Evolutionary conservation across 1,140 invertebrate genomes (phyloP), one percentile per base, ranked within the genome.

Genomic region (Maniola jurtina): DNA sequence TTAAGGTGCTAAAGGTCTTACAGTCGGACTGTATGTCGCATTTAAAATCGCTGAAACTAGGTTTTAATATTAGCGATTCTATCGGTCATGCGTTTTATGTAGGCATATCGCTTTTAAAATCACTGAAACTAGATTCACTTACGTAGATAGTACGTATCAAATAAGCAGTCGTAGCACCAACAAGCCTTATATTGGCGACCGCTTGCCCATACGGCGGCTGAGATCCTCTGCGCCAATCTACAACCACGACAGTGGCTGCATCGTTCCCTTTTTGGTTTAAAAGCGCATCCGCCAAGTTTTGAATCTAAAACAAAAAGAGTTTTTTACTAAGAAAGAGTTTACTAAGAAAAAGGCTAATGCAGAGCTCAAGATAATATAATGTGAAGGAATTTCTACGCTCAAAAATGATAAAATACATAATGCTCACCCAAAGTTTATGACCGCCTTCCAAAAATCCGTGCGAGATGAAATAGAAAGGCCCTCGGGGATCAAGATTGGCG

Each of bases 131-230:
- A 60, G 13, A 6, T 48, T 13, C 80, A 94, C 93, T 83, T 85
- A 92, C 81, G 93, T 92, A 92, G 58, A 93, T 77, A 81, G 92
- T 90, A 70, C 92, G 84, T 11, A 94, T 90, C 13, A 98, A 88
- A 86, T 96, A 93, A 0, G 96, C 96, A 0, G 95, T 94, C 79
- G 97, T 96, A 0, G 93, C 94, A 0, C 96, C 97, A 9, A 98
- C 94, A 1, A 98, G 88, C 59, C 97, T 92, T n/a, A 96, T 97
- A 80, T 98, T 98, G 0, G 96, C 96, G 1, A 97, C 96, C 0
- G 97, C 97, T 85, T 98, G 97, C 0, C 95, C 95, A 78, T 98
- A 98, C 0, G 97, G 97, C 0, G 97, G 97, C 60, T 94, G 94
- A 0, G 96, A 96, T 0, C 96, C 97, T 40, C 92, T 93, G 42